Evolutionary conservation across 2,113 vertebrate species (phyloP).

Genomic region (Ondatra zibethicus): DNA sequence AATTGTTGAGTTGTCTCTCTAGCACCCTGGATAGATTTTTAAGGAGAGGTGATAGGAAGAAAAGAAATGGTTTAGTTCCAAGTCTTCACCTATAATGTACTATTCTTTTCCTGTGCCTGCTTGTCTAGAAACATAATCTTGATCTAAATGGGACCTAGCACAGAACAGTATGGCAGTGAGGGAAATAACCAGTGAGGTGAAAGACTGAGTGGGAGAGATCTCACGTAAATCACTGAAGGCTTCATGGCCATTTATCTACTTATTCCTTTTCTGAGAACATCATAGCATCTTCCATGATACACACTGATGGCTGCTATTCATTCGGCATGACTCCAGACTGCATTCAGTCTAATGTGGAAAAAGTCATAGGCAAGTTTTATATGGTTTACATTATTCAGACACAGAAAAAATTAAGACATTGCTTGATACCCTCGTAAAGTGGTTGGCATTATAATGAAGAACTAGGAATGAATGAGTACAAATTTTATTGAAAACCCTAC

Average conservation of each 20-base stretch:
- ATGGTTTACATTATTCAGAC: not conserved
- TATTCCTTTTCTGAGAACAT: constrained; percentile 1
- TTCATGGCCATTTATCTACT: not conserved
- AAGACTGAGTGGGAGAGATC: too few relatives aligned
- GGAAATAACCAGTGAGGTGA: not conserved
- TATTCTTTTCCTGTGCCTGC: not conserved
- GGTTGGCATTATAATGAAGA: constrained; percentile 6
- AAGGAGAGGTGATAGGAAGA: not conserved
- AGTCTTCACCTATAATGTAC: not conserved
- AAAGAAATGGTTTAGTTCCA: not conserved
- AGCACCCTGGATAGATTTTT: not conserved
- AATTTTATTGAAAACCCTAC: not conserved
- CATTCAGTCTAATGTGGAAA: constrained; percentile 1
- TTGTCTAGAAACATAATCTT: constrained; percentile 41
- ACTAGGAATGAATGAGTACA: not conserved
- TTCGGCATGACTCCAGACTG: not conserved
- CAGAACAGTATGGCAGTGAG: not conserved
- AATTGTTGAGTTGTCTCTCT: not conserved
- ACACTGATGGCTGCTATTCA: not conserved
- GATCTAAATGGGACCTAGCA: constrained; percentile 22
- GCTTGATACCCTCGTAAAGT: not conserved
- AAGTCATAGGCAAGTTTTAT: not conserved
- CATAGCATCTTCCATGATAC: not conserved
- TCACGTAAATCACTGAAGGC: not conserved
- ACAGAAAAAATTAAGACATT: constrained; percentile 12